Evolutionary conservation across 2,888 invertebrate genomes (phyloP).

Genomic region (Drosophila borborema): DNA sequence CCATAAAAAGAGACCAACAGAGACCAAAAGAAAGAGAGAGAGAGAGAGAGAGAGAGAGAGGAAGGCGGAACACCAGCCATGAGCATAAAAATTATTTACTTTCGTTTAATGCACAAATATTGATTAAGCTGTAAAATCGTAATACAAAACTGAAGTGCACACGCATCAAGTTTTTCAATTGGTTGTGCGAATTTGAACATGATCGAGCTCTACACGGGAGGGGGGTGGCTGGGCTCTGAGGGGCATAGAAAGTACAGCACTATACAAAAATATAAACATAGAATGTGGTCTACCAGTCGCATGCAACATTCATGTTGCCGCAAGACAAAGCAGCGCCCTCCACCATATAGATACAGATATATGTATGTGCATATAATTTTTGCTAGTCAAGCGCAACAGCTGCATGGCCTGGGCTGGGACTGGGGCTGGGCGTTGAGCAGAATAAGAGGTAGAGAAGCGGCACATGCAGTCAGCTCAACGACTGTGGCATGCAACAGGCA

Average conservation of each 20-base stretch:
- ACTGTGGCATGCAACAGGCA: conserved; percentile 77
- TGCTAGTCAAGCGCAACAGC: conserved; percentile 60
- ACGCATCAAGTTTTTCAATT: conserved; percentile 51
- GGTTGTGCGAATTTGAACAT: conserved; percentile 34
- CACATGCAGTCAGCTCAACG: conserved; percentile 70
- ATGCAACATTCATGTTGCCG: conserved; percentile 57
- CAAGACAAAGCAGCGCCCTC: conserved; percentile 39
- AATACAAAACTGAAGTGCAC: conserved; percentile 33
- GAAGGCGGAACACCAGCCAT: neutral
- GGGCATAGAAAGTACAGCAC: conserved; percentile 65
- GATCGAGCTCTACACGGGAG: neutral
- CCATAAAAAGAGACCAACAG: conserved; percentile 48
- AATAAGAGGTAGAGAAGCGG: neutral
- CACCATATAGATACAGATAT: conserved; percentile 26
- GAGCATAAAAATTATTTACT: conserved; percentile 57
- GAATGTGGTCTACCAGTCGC: conserved; percentile 56
- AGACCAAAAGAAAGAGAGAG: neutral
- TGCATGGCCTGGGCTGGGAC: conserved; percentile 12
- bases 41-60: neutral
- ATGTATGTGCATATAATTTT: conserved; percentile 62
- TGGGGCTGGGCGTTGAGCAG: too few relatives aligned
- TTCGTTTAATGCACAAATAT: conserved; percentile 72
- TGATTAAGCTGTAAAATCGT: conserved; percentile 74
- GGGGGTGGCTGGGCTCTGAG: conserved; percentile 41
- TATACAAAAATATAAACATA: conserved; percentile 63